These are phyloP conservation scores for Sciurus carolinensis DNA, from an alignment of 2,797 vertebrate genomes.

Conservation along the genomic window DNA sequence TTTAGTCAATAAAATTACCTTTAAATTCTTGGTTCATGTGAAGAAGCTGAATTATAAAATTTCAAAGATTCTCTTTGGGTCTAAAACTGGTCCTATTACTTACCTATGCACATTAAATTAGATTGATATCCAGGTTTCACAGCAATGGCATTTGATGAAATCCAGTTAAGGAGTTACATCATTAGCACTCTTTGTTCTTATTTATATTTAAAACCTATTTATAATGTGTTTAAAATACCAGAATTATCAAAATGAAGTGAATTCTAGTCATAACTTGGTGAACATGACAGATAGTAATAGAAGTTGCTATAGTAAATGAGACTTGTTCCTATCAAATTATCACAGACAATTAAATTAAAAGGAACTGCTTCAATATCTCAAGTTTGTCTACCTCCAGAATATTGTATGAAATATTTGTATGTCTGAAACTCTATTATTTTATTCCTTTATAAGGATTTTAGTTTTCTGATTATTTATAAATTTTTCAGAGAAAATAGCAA, in stretches of 20 bases:
- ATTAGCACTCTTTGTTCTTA: background rate
- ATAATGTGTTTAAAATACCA: background rate
- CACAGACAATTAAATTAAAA: background rate
- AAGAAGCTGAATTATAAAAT: constrained; percentile 41
- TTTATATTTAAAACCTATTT: background rate
- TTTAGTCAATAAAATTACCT: background rate
- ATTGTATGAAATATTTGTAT: constrained; percentile 30
- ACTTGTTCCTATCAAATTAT: background rate
- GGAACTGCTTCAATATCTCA: background rate
- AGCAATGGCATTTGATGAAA: background rate
- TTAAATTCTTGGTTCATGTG: background rate
- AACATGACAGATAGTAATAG: background rate
- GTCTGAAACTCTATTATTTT: background rate
- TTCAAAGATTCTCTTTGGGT: background rate
- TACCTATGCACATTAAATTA: background rate
- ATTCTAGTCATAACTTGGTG: background rate
- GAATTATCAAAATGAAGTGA: constrained; percentile 45
- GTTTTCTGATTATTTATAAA: background rate
- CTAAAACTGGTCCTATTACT: background rate
- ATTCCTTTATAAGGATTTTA: constrained; percentile 29
- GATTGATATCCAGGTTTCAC: background rate
- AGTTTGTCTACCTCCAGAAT: background rate
- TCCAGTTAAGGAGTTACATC: background rate
- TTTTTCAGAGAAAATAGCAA: constrained; percentile 38
- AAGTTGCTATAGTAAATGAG: background rate